Evolutionary conservation across 2,888 invertebrate species (phyloP).

Genomic region (Catotricha subobsoleta): DNA sequence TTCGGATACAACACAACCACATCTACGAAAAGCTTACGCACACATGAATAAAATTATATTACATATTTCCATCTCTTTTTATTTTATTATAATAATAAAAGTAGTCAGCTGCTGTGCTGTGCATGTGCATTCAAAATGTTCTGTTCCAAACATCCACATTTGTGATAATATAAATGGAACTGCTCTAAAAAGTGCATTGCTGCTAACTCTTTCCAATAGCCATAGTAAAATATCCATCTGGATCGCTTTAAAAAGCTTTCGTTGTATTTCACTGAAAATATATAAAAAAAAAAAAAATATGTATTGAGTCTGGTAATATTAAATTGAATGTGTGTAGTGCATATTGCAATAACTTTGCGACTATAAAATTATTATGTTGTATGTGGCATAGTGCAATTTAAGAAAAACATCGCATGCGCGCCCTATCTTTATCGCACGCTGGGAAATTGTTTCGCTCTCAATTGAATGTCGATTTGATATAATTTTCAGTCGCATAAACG

Average conservation of each 20-base stretch:
- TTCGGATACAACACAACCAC: constrained; percentile 1
- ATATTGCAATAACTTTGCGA: constrained; percentile 1
- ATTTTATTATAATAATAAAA: too few species aligned
- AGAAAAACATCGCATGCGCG: constrained; percentile 18
- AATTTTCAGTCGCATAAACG: constrained; percentile 31
- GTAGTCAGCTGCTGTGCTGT: neutral
- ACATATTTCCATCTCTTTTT: neutral
- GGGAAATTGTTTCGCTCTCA: constrained; percentile 17
- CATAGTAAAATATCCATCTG: too few species aligned
- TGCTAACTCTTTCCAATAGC: constrained; percentile 4
- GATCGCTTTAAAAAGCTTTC: too few species aligned
- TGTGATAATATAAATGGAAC: too few species aligned
- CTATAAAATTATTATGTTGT: too few species aligned
- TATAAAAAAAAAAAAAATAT: too few species aligned
- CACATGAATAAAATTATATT: too few species aligned
- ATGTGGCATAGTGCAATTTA: too few species aligned
- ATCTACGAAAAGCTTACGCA: neutral
- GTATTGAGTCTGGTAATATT: too few species aligned
- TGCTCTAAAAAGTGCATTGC: neutral
- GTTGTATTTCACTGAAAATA: too few species aligned
- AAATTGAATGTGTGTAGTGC: neutral
- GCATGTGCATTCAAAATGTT: too few species aligned
- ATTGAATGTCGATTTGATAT: constrained; percentile 24
- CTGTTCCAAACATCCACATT: too few species aligned
- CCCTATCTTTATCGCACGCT: constrained; percentile 16